Conservation (phyloP, 2,888 invertebrate genomes). For the Nomada ferruginata region DNA sequence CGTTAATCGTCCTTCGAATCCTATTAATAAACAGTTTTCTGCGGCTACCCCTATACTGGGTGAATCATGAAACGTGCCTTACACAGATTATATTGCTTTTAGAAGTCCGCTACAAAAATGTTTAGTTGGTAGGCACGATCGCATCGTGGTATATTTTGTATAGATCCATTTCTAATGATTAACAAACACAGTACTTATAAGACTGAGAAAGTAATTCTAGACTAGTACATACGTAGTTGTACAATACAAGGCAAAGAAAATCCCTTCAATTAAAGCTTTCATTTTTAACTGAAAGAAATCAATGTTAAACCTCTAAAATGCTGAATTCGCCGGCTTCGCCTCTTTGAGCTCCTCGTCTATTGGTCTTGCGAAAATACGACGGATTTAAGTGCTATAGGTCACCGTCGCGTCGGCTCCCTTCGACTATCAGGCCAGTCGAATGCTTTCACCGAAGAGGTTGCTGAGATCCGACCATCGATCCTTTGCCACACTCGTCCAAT, state of each 20-base stretch:
- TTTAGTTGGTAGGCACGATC: no score
- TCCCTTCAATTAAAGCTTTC: background rate
- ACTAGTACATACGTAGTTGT: no score
- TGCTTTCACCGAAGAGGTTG: slow-evolving; percentile 32
- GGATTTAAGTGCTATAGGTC: slow-evolving; percentile 29
- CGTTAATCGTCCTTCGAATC: no score
- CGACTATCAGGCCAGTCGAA: slow-evolving; percentile 33
- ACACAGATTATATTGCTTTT: no score
- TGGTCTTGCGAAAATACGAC: slow-evolving; percentile 10
- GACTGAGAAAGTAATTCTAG: no score
- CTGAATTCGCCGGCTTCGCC: background rate
- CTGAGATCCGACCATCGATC: slow-evolving; percentile 41
- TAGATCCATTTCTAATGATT: no score
- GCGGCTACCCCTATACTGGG: no score
- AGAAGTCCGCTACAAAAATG: no score
- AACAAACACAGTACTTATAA: no score
- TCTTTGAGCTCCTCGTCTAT: background rate
- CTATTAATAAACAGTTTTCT: no score
- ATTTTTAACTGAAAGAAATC: slow-evolving; percentile 3
- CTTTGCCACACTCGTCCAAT: slow-evolving; percentile 24
- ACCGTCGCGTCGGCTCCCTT: slow-evolving; percentile 6
- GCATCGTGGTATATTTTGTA: no score
- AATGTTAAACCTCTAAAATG: background rate
- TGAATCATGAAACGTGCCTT: no score
- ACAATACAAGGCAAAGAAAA: background rate